Evolutionary conservation across 2,797 vertebrate genomes (phyloP), one percentile per base, ranked within the genome.

Genomic region (Chromobotia macracanthus): DNA sequence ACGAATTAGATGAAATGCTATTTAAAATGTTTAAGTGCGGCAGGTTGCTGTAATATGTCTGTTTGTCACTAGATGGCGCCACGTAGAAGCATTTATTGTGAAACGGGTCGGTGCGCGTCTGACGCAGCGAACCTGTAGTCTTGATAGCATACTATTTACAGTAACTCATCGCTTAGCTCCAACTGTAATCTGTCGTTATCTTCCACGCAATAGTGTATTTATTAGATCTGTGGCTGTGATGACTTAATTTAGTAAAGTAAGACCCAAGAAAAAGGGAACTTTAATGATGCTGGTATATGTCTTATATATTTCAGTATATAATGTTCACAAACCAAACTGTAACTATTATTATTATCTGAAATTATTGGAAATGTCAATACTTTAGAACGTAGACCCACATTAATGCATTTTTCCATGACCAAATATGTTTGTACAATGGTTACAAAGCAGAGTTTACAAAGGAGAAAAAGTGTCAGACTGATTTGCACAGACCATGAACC

Each of bases 41-140:
- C 10, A 53, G 16, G 16, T 58, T 61, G 13, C 11, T 50, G 55
- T 71, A 41, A 70, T 51, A 15, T 46, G 6, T 10, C 11, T 0
- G 53, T 68, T 46, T 21, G 72, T 60, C 81, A 69, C 44, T 56
- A 83, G 78, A 60, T 80, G 81, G 78, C 28, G 68, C 25, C 66
- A 21, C 3, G 15, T 23, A 64, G 41, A 67, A 76, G 56, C 72
- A 44, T 61, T 66, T 64, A 31, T 55, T 18, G 9, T 50, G 41
- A 18, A 56, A 77, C 11, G 18, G 53, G 38, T 18, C 55, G 18
- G n/a, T 21, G 3, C 50, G 38, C 21, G 38, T 65, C 11, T 60
- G 41, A 70, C 3, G 6, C n/a, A 50, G 41, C 48, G n/a, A 69
- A 70, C 75, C 25, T 70, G 75, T 55, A 28, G 66, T 50, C 55